phyloP scores from a whole-genome alignment of 2,113 vertebrate species.

The Myrmecobius fasciatus region DNA sequence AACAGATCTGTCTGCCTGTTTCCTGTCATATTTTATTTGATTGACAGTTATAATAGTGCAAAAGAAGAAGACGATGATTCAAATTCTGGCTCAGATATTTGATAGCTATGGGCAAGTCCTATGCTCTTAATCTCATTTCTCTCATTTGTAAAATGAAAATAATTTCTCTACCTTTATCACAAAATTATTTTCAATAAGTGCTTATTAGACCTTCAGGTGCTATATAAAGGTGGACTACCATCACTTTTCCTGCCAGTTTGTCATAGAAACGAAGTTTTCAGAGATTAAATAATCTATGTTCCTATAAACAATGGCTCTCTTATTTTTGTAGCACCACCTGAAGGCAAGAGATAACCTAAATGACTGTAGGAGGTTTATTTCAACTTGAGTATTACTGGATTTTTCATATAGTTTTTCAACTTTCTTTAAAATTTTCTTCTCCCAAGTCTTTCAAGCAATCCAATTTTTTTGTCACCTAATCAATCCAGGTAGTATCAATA shows the following conservation, averaged over 20 bases:
- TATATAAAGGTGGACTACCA: neutral
- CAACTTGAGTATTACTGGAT: neutral
- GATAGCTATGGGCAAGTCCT: slow-evolving; percentile 28
- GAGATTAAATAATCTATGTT: too few relatives aligned
- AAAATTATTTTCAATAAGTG: neutral
- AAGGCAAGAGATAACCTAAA: neutral
- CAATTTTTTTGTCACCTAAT: neutral
- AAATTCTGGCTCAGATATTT: neutral
- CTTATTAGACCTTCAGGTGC: neutral
- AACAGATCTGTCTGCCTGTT: neutral
- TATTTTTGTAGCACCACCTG: too few relatives aligned
- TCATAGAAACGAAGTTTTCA: too few relatives aligned
- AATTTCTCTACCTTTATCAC: neutral
- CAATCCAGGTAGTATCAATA: neutral
- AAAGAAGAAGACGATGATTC: neutral
- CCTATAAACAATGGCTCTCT: neutral
- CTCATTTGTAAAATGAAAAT: neutral
- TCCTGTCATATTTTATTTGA: slow-evolving; percentile 6
- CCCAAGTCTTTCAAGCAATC: neutral
- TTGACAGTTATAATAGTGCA: neutral
- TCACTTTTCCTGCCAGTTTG: neutral
- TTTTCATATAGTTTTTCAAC: neutral
- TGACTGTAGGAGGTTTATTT: neutral
- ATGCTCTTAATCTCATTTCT: slow-evolving; percentile 12
- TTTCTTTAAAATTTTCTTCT: neutral